Conservation (phyloP, 1,140 invertebrate genomes). For the Hypsibius dujardini region DNA sequence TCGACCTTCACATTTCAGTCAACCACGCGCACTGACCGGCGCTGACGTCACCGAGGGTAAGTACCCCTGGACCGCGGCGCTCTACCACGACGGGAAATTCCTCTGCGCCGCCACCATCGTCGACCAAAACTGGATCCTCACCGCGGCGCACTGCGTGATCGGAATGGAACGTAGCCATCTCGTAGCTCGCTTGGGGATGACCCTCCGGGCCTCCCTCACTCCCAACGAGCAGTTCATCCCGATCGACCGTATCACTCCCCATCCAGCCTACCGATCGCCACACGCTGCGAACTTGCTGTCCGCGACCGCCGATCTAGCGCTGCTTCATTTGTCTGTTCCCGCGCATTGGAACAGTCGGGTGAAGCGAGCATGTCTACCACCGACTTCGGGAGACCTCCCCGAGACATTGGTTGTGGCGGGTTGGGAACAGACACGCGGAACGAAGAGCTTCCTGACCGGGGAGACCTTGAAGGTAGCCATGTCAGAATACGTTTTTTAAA, state of each 20-base stretch:
- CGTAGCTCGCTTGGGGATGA: not conserved
- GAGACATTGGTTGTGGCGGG: not conserved
- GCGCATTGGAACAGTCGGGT: not conserved
- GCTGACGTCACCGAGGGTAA: not conserved
- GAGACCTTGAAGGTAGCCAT: no score
- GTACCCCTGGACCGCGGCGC: not conserved
- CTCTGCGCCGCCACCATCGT: not conserved
- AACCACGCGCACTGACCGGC: no score
- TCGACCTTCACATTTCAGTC: no score
- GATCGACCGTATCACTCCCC: not conserved
- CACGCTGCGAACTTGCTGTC: not conserved
- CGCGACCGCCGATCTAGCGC: not conserved
- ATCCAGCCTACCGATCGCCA: not conserved
- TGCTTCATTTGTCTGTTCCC: not conserved
- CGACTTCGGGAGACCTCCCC: not conserved
- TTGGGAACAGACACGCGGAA: not conserved
- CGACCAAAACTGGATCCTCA: not conserved
- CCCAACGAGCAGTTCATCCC: conserved; percentile 3
- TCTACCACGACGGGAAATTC: not conserved
- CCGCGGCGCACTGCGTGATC: not conserved
- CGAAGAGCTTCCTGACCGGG: not conserved
- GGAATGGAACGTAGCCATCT: not conserved
- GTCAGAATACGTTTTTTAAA: no score
- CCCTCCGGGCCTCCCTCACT: not conserved
- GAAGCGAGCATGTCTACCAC: not conserved